These are phyloP conservation scores for Mesoligia furuncula DNA, from an alignment of 2,888 invertebrate genomes.

Conservation along the genomic window DNA sequence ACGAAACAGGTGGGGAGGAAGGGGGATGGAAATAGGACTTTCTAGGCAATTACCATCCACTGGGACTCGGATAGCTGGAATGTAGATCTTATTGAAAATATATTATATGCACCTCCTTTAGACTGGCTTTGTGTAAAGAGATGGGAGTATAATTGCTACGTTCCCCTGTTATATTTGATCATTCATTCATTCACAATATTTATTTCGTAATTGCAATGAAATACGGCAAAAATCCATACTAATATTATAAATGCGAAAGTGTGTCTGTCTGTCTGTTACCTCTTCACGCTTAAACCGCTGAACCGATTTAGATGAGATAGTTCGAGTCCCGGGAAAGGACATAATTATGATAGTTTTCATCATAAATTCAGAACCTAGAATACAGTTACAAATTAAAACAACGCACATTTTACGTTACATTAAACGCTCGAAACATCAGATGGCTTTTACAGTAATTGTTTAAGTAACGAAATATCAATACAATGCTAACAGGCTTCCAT, in stretches of 20 bases:
- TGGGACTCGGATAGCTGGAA: constrained; percentile 71
- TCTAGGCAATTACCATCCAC: constrained; percentile 86
- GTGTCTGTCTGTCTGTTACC: too few species aligned
- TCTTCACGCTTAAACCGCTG: too few species aligned
- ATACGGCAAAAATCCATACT: neutral
- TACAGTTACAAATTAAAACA: constrained; percentile 15
- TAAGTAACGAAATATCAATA: constrained; percentile 18
- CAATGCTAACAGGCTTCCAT: constrained; percentile 3
- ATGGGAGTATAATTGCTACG: constrained; percentile 45
- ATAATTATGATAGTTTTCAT: too few species aligned
- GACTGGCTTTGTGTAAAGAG: constrained; percentile 48
- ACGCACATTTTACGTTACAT: constrained; percentile 19
- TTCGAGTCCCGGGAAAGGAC: too few species aligned
- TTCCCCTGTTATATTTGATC: constrained; percentile 27
- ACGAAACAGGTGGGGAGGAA: constrained; percentile 65
- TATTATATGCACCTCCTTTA: constrained; percentile 60
- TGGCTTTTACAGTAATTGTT: constrained; percentile 18
- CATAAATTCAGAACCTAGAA: neutral
- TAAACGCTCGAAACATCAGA: constrained; percentile 22
- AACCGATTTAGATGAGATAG: too few species aligned
- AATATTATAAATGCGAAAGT: too few species aligned
- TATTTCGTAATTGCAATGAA: neutral
- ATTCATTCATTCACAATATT: constrained; percentile 6
- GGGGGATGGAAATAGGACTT: constrained; percentile 78
- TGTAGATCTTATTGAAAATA: constrained; percentile 73